These are phyloP conservation scores for Polylopha cassiicola DNA, from an alignment of 2,888 invertebrate species.

Conservation along the genomic window DNA sequence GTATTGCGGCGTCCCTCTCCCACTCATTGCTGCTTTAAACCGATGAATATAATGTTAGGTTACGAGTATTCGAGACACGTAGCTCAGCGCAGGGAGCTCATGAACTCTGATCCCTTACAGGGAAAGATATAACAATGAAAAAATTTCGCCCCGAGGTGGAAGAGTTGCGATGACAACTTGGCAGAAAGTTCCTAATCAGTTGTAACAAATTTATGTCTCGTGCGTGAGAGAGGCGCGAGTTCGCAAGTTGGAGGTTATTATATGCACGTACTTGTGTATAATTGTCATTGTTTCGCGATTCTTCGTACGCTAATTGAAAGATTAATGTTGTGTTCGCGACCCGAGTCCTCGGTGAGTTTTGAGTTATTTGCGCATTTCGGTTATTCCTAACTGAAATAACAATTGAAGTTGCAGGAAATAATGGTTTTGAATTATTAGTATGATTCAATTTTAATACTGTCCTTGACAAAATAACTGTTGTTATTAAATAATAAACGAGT, in stretches of 20 bases:
- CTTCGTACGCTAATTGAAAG: constrained; percentile 19
- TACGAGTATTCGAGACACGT: constrained; percentile 67
- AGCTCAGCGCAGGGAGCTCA: constrained; percentile 63
- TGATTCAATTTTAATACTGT: too few species aligned
- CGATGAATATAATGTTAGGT: constrained; percentile 70
- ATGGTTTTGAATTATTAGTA: too few species aligned
- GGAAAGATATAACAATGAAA: constrained; percentile 70
- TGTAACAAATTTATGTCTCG: constrained; percentile 70
- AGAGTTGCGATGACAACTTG: constrained; percentile 72
- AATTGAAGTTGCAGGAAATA: too few species aligned
- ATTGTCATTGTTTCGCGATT: constrained; percentile 21
- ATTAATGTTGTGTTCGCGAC: constrained; percentile 17
- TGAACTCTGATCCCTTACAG: constrained; percentile 72
- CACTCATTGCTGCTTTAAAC: constrained; percentile 61
- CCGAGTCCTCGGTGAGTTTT: constrained; percentile 4
- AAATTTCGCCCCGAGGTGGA: constrained; percentile 60
- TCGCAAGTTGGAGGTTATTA: constrained; percentile 22
- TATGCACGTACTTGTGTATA: constrained; percentile 20
- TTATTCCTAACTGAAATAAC: constrained; percentile 2
- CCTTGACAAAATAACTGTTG: too few species aligned
- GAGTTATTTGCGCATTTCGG: constrained; percentile 10
- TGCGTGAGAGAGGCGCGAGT: constrained; percentile 45
- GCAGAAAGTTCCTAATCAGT: constrained; percentile 71
- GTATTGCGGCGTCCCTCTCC: constrained; percentile 46
- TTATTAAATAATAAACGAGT: too few species aligned